Conservation (phyloP, 2,113 vertebrate species). For the Cottus gobio region DNA sequence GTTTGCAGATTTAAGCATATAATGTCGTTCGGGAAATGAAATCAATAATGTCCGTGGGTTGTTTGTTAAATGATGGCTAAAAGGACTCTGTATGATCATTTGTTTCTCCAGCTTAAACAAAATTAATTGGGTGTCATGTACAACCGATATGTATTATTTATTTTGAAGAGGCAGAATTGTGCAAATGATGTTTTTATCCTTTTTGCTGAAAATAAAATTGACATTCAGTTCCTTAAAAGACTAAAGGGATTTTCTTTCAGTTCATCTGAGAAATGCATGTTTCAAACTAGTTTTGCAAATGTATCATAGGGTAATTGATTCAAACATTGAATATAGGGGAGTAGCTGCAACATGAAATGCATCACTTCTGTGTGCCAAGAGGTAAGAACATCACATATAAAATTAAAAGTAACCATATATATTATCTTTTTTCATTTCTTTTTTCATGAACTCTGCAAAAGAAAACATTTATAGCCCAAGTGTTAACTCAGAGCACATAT, state of each 20-base stretch:
- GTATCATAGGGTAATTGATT: too few species aligned
- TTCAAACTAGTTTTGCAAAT: too few species aligned
- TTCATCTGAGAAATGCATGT: constrained; percentile 15
- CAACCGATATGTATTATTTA: constrained; percentile 79
- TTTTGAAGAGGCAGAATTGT: constrained; percentile 78
- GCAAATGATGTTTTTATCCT: constrained; percentile 80
- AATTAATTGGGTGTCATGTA: constrained; percentile 75
- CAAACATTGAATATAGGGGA: too few species aligned
- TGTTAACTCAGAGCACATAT: too few species aligned
- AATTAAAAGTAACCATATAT: too few species aligned
- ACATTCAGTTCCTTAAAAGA: constrained; percentile 76
- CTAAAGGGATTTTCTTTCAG: constrained; percentile 43
- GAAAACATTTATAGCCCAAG: too few species aligned
- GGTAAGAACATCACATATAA: too few species aligned
- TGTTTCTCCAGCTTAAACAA: constrained; percentile 43
- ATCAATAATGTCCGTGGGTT: constrained; percentile 56
- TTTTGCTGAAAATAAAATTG: constrained; percentile 84
- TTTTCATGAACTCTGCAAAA: too few species aligned
- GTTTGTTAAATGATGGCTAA: constrained; percentile 60
- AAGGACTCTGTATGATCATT: constrained; percentile 73
- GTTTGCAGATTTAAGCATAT: constrained; percentile 70
- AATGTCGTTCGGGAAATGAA: constrained; percentile 60
- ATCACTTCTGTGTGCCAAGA: too few species aligned
- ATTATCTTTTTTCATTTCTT: too few species aligned
- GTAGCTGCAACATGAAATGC: too few species aligned